Evolutionary conservation across 2,113 vertebrate species (phyloP), one percentile per base, ranked within the genome.

Genomic region (Toxotes jaculatrix): DNA sequence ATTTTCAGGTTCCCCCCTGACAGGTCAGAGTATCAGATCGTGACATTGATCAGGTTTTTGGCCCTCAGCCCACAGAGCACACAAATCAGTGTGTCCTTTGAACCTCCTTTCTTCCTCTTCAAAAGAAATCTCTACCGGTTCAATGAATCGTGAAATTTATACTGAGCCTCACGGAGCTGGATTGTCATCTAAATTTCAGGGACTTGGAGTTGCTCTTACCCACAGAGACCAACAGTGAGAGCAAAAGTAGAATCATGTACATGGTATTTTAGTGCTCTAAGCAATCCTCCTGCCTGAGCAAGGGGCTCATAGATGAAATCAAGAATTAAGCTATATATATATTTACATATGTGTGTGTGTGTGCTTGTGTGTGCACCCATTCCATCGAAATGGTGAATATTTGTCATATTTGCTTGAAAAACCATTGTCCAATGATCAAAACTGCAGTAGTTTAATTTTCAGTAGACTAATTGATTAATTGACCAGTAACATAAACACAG

Each of bases 61-160:
- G 49, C 56, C n/a, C 3, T n/a, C 8, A 19, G 23, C 62, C 47
- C 43, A 53, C 66, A 76, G 38, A 47, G 62, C 64, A 74, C 32
- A 69, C 27, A 21, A 53, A 34, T 57, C 80, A 55, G 31, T 59
- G 47, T 51, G 55, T 63, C 42, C 62, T 83, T 64, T 64, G 72
- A 87, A 36, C 31, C 5, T 71, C 7, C 53, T 66, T 80, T 70
- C 19, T 32, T 74, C 64, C n/a, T 43, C 45, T 77, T 70, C 23
- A 64, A 83, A 64, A 60, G 36, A 65, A 60, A 1, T 0, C 36
- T 32, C n/a, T 19, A 19, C 47, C 47, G 7, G 47, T 1, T 5
- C 13, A 3, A 14, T 45, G 43, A 17, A 47, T 19, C 8, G 5
- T 19, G 16, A 49, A 6, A 40, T 40, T 40, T 8, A 57, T 12